These are phyloP conservation scores for Coregonus sp. DNA, from an alignment of 2,797 vertebrate species.

Conservation along the genomic window DNA sequence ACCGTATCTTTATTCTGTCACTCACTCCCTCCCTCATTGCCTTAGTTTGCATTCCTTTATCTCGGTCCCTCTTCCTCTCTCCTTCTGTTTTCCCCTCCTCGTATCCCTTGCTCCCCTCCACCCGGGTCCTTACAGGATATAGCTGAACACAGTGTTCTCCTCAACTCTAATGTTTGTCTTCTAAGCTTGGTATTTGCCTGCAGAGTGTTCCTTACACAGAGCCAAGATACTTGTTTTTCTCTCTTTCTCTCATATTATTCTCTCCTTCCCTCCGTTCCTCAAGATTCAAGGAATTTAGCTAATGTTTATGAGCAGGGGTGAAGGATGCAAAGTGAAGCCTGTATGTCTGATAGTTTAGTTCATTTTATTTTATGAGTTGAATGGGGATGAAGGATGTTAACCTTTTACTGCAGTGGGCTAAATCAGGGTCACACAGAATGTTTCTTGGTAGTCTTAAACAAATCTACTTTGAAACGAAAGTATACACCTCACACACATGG, in stretches of 20 bases:
- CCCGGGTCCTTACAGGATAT: constrained; percentile 45
- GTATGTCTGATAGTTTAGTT: too few relatives aligned
- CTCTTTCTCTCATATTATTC: constrained; percentile 12
- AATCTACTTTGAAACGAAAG: too few relatives aligned
- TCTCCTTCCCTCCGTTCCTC: constrained; percentile 28
- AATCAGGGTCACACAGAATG: too few relatives aligned
- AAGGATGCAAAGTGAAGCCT: too few relatives aligned
- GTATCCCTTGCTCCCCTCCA: constrained; percentile 37
- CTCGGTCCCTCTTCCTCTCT: constrained; percentile 32
- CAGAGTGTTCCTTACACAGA: constrained; percentile 35
- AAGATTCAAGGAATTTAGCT: not conserved
- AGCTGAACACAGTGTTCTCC: constrained; percentile 65
- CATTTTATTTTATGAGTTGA: too few relatives aligned
- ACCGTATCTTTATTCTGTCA: constrained; percentile 24
- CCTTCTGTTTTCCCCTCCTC: constrained; percentile 36
- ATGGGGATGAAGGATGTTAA: too few relatives aligned
- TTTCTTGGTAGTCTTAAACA: too few relatives aligned
- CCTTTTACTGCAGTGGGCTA: too few relatives aligned
- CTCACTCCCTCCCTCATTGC: constrained; percentile 33
- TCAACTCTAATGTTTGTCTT: constrained; percentile 59
- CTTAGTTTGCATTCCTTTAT: constrained; percentile 49
- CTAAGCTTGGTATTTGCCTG: constrained; percentile 53
- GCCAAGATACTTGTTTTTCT: constrained; percentile 52
- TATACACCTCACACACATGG: too few relatives aligned
- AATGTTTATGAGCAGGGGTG: too few relatives aligned